A percentile compares a stretch with the other conserved stretches of the same genome.
These are phyloP conservation scores for Cyprinodon brontotheroides DNA, from an alignment of 2,113 vertebrate species.

Conservation along the genomic window DNA sequence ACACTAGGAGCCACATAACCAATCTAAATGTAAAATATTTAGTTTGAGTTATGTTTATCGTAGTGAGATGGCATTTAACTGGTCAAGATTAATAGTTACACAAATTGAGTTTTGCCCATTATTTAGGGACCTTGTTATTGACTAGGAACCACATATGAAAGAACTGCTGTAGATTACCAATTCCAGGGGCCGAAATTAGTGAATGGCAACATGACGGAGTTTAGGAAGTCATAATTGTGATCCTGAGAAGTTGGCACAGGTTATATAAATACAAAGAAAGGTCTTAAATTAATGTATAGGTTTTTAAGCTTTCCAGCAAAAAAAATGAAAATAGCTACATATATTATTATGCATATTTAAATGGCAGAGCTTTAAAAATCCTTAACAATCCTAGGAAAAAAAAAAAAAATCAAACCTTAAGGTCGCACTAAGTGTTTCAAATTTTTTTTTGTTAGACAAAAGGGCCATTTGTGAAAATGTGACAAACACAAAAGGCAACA, in stretches of 20 bases:
- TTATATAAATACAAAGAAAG: slow-evolving; percentile 11
- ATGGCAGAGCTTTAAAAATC: slow-evolving; percentile 27
- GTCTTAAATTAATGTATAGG: slow-evolving; percentile 37
- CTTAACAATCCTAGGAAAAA: slow-evolving; percentile 2
- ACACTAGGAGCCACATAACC: slow-evolving; percentile 44
- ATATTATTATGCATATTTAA: slow-evolving; percentile 45
- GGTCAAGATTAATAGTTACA: slow-evolving; percentile 13
- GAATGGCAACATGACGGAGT: slow-evolving; percentile 13
- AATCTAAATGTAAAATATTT: slow-evolving; percentile 40
- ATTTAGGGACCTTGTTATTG: slow-evolving; percentile 14
- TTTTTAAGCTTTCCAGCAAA: slow-evolving; percentile 41
- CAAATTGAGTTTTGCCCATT: not conserved
- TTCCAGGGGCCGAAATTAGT: slow-evolving; percentile 10
- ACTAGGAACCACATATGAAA: not conserved
- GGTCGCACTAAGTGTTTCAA: slow-evolving; percentile 22
- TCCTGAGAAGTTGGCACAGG: slow-evolving; percentile 58
- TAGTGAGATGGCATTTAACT: slow-evolving; percentile 42
- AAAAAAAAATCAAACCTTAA: slow-evolving; percentile 28
- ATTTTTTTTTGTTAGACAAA: slow-evolving; percentile 33
- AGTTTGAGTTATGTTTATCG: slow-evolving; percentile 41
- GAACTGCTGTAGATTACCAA: not conserved
- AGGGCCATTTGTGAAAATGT: slow-evolving; percentile 32
- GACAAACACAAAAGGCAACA: slow-evolving; percentile 68
- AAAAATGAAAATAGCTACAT: slow-evolving; percentile 31
- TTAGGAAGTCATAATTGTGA: slow-evolving; percentile 3